Evolutionary conservation across 2,113 vertebrate species (phyloP).

Genomic region (Clupea harengus): DNA sequence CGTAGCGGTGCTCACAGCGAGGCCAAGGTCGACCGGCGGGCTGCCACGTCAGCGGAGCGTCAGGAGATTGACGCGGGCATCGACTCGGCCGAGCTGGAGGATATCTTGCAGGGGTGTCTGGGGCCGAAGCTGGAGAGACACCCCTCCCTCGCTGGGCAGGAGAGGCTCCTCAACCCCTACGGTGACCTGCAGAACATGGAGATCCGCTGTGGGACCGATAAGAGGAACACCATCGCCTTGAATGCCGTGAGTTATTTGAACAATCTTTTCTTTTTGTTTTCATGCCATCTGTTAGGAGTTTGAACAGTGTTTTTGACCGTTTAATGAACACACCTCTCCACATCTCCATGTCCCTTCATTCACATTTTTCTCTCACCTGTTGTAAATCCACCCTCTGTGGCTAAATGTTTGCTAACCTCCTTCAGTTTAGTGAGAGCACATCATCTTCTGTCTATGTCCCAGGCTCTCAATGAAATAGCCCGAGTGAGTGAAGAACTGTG

Average conservation of each 20-base stretch:
- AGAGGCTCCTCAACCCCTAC: slow-evolving; percentile 32
- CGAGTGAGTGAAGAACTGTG: slow-evolving; percentile 95
- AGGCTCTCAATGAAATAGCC: slow-evolving; percentile 97
- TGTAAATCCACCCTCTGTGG: neutral
- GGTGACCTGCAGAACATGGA: slow-evolving; percentile 43
- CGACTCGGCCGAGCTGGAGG: slow-evolving; percentile 55
- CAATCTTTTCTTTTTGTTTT: neutral
- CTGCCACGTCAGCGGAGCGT: slow-evolving; percentile 21
- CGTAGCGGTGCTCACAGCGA: slow-evolving; percentile 20
- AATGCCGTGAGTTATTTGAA: slow-evolving; percentile 81
- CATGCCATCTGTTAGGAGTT: neutral
- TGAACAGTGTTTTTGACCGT: neutral
- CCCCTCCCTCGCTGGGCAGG: slow-evolving; percentile 27
- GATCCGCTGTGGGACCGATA: slow-evolving; percentile 63
- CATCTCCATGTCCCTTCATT: neutral
- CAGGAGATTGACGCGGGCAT: slow-evolving; percentile 28
- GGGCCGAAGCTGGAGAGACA: slow-evolving; percentile 40
- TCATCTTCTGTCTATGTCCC: slow-evolving; percentile 37
- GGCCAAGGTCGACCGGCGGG: slow-evolving; percentile 11
- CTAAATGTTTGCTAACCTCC: slow-evolving; percentile 28
- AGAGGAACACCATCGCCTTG: slow-evolving; percentile 78
- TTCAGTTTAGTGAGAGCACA: slow-evolving; percentile 8
- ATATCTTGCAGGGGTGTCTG: slow-evolving; percentile 44
- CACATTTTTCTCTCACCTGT: neutral
- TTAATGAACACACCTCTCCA: neutral